Base-by-base conservation (phyloP, 2,888 invertebrate species). In the Aporophyla lueneburgensis region DNA sequence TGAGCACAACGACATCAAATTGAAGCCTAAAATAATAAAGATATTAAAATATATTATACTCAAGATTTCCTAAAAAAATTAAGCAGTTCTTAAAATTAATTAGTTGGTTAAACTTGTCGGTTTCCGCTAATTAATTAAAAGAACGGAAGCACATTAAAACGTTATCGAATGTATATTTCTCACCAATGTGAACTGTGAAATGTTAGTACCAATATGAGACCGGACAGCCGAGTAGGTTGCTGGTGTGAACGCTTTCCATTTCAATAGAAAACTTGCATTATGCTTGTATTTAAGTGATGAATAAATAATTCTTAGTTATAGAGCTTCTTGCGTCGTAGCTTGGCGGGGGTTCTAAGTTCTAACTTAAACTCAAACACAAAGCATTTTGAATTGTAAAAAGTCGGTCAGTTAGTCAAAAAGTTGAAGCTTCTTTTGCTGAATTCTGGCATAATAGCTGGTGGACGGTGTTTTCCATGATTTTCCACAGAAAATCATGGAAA, bases 51-150 rank as follows among this genome's bases (percentile, higher is more conserved):
- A 76, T 33, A 27, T n/a, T n/a, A 21, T 14, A 53, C 56, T 49
- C 24, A 14, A 33, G 24, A 33, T 40, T 14, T 54, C 14, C 10
- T 2, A 40, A 49, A 24, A 61, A 66, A 65, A 67, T 62, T 49
- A 78, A 46, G 14, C 46, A 65, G n/a, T 43, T 76, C n/a, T 61
- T 33, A 66, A 81, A 58, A 85, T 69, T 66, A 85, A 85, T 85
- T 49, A 58, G 53, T 63, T 4, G 19, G 14, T 69, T 49, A 71
- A 82, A 83, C 86, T 68, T 3, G 83, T 71, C 43, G 12, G 59
- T 70, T 78, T 77, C 83, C 83, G 83, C 40, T 68, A 53, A 77
- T 83, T 83, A 80, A 66, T 66, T 62, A 56, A 2, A 46, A 54
- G 43, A 71, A 43, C 83, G 83, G 83, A 85, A 77, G 49, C 59